These are phyloP conservation scores for Drosophila insularis DNA, from an alignment of 1,140 invertebrate genomes.

Conservation along the genomic window DNA sequence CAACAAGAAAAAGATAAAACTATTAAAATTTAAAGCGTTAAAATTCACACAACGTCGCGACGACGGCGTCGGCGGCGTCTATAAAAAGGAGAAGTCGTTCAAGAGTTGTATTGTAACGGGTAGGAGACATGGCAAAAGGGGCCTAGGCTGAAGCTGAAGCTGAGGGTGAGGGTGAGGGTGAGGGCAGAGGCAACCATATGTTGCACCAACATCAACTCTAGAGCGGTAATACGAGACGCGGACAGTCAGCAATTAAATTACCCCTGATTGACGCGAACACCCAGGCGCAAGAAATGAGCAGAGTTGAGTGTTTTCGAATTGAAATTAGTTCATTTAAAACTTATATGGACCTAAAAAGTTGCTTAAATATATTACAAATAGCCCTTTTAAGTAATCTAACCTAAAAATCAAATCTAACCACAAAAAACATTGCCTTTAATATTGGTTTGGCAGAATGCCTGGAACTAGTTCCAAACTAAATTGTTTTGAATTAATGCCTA, in stretches of 20 bases:
- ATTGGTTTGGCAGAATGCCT: no score
- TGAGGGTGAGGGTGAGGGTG: no score
- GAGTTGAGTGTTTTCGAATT: conserved; percentile 3
- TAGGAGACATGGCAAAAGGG: conserved; percentile 1
- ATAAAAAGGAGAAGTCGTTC: conserved; percentile 47
- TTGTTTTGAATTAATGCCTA: no score
- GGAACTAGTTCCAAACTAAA: no score
- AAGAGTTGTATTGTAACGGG: neutral
- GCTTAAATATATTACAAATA: no score
- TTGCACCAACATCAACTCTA: conserved; percentile 18
- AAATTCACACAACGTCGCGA: conserved; percentile 67
- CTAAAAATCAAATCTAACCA: neutral
- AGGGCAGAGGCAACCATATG: conserved; percentile 51
- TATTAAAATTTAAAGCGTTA: conserved; percentile 69
- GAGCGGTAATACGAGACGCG: conserved; percentile 57
- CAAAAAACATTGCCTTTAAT: no score
- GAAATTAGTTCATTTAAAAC: conserved; percentile 20
- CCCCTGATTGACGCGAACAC: conserved; percentile 80
- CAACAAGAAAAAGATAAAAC: conserved; percentile 28
- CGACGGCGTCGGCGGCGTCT: conserved; percentile 48
- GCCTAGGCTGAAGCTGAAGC: neutral
- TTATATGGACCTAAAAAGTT: neutral
- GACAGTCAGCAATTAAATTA: conserved; percentile 51
- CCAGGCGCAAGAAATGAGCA: conserved; percentile 36
- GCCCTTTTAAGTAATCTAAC: no score